These are phyloP conservation scores for Eulithis prunata DNA, from an alignment of 2,888 invertebrate genomes.

Conservation along the genomic window DNA sequence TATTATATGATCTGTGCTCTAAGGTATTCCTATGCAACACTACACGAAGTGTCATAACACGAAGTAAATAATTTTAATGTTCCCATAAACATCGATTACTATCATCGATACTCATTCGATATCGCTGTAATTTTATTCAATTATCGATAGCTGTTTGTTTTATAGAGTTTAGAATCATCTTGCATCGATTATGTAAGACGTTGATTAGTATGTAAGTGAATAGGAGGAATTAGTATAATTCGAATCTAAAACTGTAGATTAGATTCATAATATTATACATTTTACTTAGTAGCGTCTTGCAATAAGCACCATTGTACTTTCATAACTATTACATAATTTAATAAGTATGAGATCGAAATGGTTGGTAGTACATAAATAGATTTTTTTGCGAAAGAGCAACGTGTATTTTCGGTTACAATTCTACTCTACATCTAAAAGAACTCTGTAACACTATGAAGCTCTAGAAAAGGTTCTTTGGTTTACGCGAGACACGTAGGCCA, in stretches of 20 bases:
- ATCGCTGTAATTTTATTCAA: conserved; percentile 33
- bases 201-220: no score
- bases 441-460: not conserved
- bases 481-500: conserved; percentile 8
- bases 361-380: not conserved
- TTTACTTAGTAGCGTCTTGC: no score
- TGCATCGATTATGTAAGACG: conserved; percentile 2
- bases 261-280: no score
- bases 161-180: conserved; percentile 26
- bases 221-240: no score
- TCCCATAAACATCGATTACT: conserved; percentile 25
- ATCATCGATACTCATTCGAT: conserved; percentile 21
- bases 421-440: conserved; percentile 3
- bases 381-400: not conserved
- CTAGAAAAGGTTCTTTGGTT: not conserved
- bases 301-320: no score
- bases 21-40: conserved; percentile 34
- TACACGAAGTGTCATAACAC: conserved; percentile 42
- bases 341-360: no score
- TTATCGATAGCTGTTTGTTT: conserved; percentile 34
- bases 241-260: no score
- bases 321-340: no score
- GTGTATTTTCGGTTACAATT: conserved; percentile 7
- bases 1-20: not conserved
- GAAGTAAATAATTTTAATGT: conserved; percentile 37